These are phyloP conservation scores for Paramuricea clavata DNA, from an alignment of 92 coral and sea anemone species.

Conservation along the genomic window DNA sequence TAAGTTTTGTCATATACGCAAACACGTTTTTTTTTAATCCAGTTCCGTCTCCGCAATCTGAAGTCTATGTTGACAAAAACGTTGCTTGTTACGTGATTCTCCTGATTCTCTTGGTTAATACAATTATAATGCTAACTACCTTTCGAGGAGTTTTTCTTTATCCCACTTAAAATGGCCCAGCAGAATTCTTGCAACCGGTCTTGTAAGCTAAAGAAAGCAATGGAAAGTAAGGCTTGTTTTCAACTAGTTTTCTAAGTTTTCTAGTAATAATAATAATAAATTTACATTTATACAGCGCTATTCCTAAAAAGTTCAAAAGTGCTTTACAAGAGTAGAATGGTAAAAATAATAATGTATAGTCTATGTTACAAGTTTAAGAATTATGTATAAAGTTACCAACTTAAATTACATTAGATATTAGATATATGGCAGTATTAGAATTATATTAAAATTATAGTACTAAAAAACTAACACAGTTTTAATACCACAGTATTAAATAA, in stretches of 20 bases:
- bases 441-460: too few species aligned
- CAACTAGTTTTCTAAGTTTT: too few species aligned
- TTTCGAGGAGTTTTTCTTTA: conserved; percentile 93
- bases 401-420: neutral
- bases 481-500: neutral
- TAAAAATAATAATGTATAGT: neutral
- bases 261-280: conserved; percentile 20
- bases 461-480: too few species aligned
- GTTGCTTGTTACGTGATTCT: too few species aligned
- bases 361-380: too few species aligned
- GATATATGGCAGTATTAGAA: neutral
- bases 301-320: conserved; percentile 21
- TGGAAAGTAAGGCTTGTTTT: conserved; percentile 26
- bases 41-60: too few species aligned
- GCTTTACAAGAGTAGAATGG: conserved; percentile 14
- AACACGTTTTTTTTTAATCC: too few species aligned
- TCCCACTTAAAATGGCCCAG: conserved; percentile 99
- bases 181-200: conserved; percentile 97
- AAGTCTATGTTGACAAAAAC: too few species aligned
- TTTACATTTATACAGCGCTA: too few species aligned
- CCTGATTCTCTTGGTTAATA: too few species aligned
- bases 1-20: too few species aligned
- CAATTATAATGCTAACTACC: conserved; percentile 56
- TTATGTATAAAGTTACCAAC: neutral
- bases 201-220: conserved; percentile 74